A percentile compares a stretch with the other conserved stretches of the same genome.
Conservation (phyloP, 1,140 invertebrate species). For the Lucilia cuprina region DNA sequence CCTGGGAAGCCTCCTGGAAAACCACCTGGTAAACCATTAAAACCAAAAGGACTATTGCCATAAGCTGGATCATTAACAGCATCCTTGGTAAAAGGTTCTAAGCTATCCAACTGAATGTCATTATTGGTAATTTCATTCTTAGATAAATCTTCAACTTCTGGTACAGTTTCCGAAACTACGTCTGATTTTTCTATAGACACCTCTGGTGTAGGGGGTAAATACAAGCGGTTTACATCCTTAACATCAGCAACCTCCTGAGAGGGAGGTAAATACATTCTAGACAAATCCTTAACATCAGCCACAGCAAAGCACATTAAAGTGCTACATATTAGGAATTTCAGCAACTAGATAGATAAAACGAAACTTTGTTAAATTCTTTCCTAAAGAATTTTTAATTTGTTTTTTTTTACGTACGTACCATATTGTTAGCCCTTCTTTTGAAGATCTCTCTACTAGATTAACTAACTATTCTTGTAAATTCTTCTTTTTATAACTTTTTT, state of each 20-base stretch:
- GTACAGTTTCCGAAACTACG: background rate
- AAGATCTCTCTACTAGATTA: background rate
- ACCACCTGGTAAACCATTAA: conserved; percentile 12
- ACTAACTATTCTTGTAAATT: background rate
- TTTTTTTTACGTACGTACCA: background rate
- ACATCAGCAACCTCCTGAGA: background rate
- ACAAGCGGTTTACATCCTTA: background rate
- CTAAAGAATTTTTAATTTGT: background rate
- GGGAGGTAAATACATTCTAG: background rate
- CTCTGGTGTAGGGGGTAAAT: background rate
- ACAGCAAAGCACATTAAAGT: background rate
- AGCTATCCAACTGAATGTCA: background rate
- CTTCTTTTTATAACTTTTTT: background rate
- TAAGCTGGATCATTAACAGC: background rate
- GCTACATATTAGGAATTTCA: background rate
- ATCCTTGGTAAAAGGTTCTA: background rate
- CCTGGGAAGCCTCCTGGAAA: background rate
- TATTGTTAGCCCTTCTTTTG: background rate
- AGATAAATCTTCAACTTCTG: background rate
- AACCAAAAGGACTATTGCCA: background rate
- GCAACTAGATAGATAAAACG: background rate
- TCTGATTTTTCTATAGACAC: background rate
- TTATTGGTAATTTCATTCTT: background rate
- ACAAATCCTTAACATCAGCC: background rate
- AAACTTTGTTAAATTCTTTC: background rate